Percentiles rank a stretch among this genome's conserved stretches.
Evolutionary conservation across 2,888 invertebrate species (phyloP).

Genomic region (Trichogramma dendrolimi): DNA sequence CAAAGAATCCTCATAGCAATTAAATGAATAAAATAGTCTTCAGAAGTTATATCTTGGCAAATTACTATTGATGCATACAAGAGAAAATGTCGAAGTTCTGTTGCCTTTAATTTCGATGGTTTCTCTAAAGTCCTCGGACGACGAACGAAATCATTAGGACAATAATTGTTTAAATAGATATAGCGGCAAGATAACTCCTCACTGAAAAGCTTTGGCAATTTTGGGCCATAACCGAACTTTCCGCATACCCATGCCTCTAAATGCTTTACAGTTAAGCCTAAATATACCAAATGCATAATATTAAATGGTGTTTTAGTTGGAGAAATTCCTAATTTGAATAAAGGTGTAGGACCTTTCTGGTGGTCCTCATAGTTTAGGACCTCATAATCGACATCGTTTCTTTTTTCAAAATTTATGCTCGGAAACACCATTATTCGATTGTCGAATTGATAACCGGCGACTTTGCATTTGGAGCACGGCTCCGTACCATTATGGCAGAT

Average conservation of each 20-base stretch:
- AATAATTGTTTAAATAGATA: neutral
- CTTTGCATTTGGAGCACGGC: constrained; percentile 3
- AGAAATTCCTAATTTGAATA: neutral
- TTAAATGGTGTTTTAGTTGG: neutral
- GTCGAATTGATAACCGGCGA: neutral
- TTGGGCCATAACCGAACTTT: neutral
- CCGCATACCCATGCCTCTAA: constrained; percentile 1
- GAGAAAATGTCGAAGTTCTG: neutral
- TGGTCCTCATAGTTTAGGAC: neutral
- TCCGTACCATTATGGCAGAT: neutral
- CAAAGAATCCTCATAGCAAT: constrained; percentile 5
- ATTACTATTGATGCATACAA: no score
- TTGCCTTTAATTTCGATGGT: neutral
- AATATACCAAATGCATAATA: neutral
- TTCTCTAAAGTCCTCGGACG: neutral
- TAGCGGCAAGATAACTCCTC: neutral
- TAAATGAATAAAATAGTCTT: no score
- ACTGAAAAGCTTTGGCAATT: neutral
- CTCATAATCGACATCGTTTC: neutral
- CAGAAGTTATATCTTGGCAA: no score
- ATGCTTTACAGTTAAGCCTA: neutral
- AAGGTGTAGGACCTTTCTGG: neutral
- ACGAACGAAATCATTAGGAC: neutral
- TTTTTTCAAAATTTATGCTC: neutral
- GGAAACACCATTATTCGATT: neutral